Conservation (phyloP, 1,140 invertebrate genomes). For the Bombus turneri region DNA sequence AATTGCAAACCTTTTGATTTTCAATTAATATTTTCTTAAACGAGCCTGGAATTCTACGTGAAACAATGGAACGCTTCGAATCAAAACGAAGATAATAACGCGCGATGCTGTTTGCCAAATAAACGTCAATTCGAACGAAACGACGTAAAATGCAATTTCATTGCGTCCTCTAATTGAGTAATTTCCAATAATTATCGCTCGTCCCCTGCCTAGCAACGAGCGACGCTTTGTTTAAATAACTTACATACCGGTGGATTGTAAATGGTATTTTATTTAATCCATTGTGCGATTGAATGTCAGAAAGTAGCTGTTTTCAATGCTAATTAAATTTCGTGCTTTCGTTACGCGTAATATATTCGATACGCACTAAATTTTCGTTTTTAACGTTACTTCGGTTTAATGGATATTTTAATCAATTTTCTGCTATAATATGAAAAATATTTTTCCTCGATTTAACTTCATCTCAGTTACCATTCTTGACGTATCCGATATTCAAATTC, state of each 20-base stretch:
- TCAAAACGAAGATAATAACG: neutral
- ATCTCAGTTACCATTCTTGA: neutral
- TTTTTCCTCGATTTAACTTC: neutral
- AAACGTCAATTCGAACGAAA: neutral
- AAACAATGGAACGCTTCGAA: neutral
- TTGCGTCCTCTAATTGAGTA: neutral
- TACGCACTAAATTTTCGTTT: too few relatives aligned
- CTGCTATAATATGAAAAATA: neutral
- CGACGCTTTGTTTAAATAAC: constrained; percentile 11
- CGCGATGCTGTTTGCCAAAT: neutral
- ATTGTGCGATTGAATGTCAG: neutral
- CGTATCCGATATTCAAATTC: neutral
- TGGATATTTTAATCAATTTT: too few relatives aligned
- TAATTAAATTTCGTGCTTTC: neutral
- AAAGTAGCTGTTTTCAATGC: neutral
- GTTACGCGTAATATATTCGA: too few relatives aligned
- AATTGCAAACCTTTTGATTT: neutral
- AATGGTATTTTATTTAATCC: neutral
- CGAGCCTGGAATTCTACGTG: neutral
- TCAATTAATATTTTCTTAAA: neutral
- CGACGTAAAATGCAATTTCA: neutral
- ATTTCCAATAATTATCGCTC: constrained; percentile 13
- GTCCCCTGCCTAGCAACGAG: neutral
- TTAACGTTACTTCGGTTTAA: too few relatives aligned
- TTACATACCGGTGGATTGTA: neutral